A percentile compares a stretch with the other conserved stretches of the same genome.
These are phyloP conservation scores for Clinocottus analis DNA, from an alignment of 2,113 vertebrate genomes.

Conservation along the genomic window DNA sequence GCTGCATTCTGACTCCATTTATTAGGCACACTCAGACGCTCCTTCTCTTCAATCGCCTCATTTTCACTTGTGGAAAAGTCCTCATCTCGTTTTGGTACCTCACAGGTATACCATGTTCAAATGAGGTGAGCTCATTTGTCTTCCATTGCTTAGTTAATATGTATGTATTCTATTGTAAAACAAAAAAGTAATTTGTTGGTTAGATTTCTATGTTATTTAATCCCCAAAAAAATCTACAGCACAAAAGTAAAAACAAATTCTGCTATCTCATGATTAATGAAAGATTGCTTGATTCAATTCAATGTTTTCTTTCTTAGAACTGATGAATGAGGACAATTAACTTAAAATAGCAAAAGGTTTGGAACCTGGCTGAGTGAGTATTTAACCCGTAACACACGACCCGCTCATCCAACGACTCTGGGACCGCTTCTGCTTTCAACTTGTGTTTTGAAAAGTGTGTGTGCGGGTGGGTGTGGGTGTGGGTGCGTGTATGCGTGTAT, in stretches of 20 bases:
- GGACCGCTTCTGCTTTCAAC: slow-evolving; percentile 20
- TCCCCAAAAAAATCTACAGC: neutral
- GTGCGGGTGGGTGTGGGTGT: neutral
- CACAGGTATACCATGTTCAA: neutral
- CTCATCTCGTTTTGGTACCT: neutral
- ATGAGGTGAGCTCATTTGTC: neutral
- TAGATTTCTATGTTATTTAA: neutral
- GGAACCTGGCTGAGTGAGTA: neutral
- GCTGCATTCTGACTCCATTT: neutral
- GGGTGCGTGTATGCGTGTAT: neutral
- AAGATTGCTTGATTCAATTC: neutral
- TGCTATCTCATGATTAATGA: neutral
- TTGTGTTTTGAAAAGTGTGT: slow-evolving; percentile 12
- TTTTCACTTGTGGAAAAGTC: neutral
- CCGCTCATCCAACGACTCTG: too few species aligned
- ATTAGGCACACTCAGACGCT: neutral
- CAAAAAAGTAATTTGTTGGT: neutral
- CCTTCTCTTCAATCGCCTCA: too few species aligned
- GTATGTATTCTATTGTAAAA: neutral
- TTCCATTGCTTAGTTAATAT: neutral
- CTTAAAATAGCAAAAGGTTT: neutral
- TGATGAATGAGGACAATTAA: neutral
- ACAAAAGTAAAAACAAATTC: neutral
- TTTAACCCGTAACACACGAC: too few species aligned
- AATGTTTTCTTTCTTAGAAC: too few species aligned